These are phyloP conservation scores for Columba livia DNA, from an alignment of 2,113 vertebrate genomes.

Conservation along the genomic window DNA sequence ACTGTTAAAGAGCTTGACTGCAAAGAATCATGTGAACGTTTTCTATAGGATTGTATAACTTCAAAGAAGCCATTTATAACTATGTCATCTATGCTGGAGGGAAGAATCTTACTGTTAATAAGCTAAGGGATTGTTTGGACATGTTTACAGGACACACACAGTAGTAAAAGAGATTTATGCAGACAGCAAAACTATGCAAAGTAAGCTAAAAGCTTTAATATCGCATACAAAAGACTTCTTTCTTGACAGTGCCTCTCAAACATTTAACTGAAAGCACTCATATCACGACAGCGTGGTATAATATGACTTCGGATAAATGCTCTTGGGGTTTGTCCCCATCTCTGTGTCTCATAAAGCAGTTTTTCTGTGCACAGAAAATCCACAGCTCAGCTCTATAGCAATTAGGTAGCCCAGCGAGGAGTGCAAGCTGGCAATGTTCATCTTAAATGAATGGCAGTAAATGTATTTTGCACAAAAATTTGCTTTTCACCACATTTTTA, in stretches of 20 bases:
- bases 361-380: neutral
- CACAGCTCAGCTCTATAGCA: fast-evolving
- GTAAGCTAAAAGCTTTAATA: slow-evolving; percentile 53
- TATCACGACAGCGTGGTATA: neutral
- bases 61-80: slow-evolving; percentile 49
- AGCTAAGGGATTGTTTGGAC: slow-evolving; percentile 37
- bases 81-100: slow-evolving; percentile 47
- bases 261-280: neutral
- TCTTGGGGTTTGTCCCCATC: neutral
- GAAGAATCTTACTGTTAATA: slow-evolving; percentile 28
- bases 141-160: slow-evolving; percentile 23
- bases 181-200: slow-evolving; percentile 38
- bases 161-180: slow-evolving; percentile 2
- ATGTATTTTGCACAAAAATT: neutral
- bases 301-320: neutral
- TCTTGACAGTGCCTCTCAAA: neutral
- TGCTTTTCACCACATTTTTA: neutral
- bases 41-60: slow-evolving; percentile 49
- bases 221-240: neutral
- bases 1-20: slow-evolving; percentile 34
- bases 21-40: slow-evolving; percentile 39
- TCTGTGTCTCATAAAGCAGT: neutral
- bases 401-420: neutral
- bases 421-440: neutral
- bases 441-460: neutral